These are phyloP conservation scores for Percina caprodes DNA, from an alignment of 2,113 vertebrate genomes.

Conservation along the genomic window DNA sequence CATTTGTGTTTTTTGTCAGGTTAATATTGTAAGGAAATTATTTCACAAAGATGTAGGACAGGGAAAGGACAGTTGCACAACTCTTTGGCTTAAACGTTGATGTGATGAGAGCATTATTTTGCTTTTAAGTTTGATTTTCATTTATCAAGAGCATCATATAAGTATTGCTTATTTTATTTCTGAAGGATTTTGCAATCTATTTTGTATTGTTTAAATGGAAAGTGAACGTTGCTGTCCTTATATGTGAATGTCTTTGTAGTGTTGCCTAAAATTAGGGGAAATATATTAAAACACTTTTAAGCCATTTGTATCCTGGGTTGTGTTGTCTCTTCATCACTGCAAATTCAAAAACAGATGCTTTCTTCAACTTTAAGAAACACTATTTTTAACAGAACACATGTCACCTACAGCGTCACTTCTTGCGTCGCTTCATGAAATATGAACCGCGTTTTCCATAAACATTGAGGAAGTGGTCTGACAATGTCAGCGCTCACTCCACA, in stretches of 20 bases:
- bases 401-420: constrained; percentile 10
- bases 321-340: neutral
- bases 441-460: neutral
- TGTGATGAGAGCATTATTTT: constrained; percentile 28
- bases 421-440: constrained; percentile 16
- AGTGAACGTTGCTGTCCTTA: constrained; percentile 54
- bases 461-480: constrained; percentile 56
- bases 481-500: neutral
- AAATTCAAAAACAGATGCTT: neutral
- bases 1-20: constrained; percentile 32
- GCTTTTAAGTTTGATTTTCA: constrained; percentile 63
- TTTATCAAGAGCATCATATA: constrained; percentile 47
- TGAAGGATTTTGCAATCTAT: constrained; percentile 58
- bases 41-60: constrained; percentile 35
- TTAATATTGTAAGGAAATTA: constrained; percentile 31
- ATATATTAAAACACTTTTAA: constrained; percentile 73
- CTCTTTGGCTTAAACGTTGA: constrained; percentile 46
- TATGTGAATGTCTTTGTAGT: constrained; percentile 69
- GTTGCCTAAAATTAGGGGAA: constrained; percentile 49
- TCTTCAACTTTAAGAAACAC: neutral
- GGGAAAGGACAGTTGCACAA: constrained; percentile 52
- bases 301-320: constrained; percentile 1
- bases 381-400: neutral
- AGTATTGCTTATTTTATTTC: constrained; percentile 68
- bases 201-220: constrained; percentile 52